Percentiles rank a stretch among this genome's conserved stretches.
Conservation (phyloP, 2,797 vertebrate species). For the Nyctibius grandis region DNA sequence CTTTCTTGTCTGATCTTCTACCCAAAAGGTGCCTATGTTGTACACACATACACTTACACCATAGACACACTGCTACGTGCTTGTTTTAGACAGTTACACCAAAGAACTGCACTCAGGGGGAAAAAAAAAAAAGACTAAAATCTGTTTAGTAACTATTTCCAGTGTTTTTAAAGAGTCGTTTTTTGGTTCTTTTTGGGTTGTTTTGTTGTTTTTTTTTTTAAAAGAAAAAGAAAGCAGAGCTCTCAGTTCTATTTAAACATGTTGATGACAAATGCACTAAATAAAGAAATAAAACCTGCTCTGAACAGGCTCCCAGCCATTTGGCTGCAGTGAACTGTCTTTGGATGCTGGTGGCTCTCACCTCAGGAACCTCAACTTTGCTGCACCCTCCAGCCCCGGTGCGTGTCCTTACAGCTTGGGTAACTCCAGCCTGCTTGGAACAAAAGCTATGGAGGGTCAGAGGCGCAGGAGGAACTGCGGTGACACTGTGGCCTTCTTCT, state of each 20-base stretch:
- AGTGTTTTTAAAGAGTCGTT: neutral
- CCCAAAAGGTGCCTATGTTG: neutral
- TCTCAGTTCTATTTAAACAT: neutral
- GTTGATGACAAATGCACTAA: neutral
- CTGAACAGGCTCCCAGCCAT: neutral
- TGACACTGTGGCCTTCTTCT: neutral
- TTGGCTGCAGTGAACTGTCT: neutral
- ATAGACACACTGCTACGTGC: neutral
- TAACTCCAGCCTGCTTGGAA: slow-evolving; percentile 15
- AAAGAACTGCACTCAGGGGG: neutral
- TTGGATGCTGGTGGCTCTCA: neutral
- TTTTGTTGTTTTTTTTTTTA: neutral
- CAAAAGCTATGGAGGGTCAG: neutral
- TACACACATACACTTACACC: neutral
- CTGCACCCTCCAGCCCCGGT: neutral
- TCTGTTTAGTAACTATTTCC: neutral
- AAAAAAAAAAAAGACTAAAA: neutral
- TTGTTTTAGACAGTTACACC: neutral
- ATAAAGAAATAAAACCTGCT: neutral
- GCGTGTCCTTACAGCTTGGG: neutral
- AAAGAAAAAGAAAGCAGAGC: neutral
- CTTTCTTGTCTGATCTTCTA: neutral
- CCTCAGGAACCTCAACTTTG: neutral
- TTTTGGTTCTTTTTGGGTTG: too few relatives aligned
- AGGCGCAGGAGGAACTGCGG: neutral